Evolutionary conservation across 2,888 invertebrate genomes (phyloP).

Genomic region (Onthophagus sagittarius): DNA sequence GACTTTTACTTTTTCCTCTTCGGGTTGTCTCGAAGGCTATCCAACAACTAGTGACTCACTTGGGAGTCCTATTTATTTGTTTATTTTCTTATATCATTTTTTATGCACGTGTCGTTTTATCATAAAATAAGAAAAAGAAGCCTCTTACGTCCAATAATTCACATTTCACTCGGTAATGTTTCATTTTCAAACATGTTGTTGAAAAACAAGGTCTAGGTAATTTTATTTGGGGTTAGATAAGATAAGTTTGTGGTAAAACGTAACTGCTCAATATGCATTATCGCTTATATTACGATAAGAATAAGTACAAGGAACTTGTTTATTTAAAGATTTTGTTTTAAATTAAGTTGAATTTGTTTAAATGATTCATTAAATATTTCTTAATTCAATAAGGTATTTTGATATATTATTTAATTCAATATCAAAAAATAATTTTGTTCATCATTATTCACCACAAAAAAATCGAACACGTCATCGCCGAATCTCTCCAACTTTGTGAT

Average conservation of each 20-base stretch:
- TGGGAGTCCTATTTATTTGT: not conserved
- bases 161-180: too few species aligned
- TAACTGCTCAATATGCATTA: not conserved
- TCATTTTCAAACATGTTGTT: not conserved
- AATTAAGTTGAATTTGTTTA: too few species aligned
- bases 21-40: not conserved
- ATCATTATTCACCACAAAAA: too few species aligned
- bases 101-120: not conserved
- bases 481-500: too few species aligned
- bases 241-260: not conserved
- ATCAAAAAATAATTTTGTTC: too few species aligned
- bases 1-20: not conserved
- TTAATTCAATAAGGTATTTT: too few species aligned
- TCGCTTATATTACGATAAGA: too few species aligned
- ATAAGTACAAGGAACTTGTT: too few species aligned
- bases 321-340: too few species aligned
- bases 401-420: too few species aligned
- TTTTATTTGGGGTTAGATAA: not conserved
- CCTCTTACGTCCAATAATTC: not conserved
- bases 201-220: not conserved
- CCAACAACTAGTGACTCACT: not conserved
- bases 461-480: too few species aligned
- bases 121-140: not conserved
- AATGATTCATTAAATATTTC: too few species aligned
- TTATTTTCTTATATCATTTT: not conserved